Percentiles rank a stretch among this genome's conserved stretches.
Conservation (phyloP, 2,888 invertebrate species). For the Harpalus rubripes region DNA sequence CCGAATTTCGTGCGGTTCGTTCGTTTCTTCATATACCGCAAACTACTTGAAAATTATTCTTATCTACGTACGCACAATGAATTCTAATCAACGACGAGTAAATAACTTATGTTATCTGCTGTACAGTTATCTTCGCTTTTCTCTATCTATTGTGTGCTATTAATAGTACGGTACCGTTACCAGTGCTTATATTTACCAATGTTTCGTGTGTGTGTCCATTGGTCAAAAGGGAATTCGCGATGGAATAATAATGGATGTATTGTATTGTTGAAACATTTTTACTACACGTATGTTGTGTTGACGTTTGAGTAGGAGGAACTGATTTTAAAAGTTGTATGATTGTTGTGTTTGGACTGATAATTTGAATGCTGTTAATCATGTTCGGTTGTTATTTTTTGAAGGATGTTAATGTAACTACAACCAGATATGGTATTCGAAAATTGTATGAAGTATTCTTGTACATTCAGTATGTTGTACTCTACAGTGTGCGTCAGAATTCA, state of each 20-base stretch:
- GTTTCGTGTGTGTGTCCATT: constrained; percentile 32
- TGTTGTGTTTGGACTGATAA: neutral
- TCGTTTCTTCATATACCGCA: constrained; percentile 3
- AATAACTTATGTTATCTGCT: constrained; percentile 41
- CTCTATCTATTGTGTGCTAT: constrained; percentile 54
- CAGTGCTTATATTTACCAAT: constrained; percentile 26
- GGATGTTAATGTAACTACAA: too few relatives aligned
- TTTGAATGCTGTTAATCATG: neutral
- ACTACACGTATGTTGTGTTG: neutral
- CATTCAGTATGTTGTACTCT: too few relatives aligned
- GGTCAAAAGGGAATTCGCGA: constrained; percentile 4
- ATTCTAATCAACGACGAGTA: constrained; percentile 47
- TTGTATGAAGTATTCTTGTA: too few relatives aligned
- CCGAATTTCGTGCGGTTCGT: constrained; percentile 15
- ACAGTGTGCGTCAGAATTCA: too few relatives aligned
- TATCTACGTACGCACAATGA: constrained; percentile 32
- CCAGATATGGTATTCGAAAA: too few relatives aligned
- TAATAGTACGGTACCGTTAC: constrained; percentile 44
- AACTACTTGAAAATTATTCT: constrained; percentile 4
- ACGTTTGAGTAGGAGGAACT: neutral
- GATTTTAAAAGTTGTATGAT: neutral
- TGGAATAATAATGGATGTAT: constrained; percentile 31
- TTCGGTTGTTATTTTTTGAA: too few relatives aligned
- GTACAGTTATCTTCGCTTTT: constrained; percentile 53
- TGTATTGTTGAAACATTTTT: constrained; percentile 9